Evolutionary conservation across 2,113 vertebrate species (phyloP), one percentile per base, ranked within the genome.

Genomic region (Puffinus mauretanicus): DNA sequence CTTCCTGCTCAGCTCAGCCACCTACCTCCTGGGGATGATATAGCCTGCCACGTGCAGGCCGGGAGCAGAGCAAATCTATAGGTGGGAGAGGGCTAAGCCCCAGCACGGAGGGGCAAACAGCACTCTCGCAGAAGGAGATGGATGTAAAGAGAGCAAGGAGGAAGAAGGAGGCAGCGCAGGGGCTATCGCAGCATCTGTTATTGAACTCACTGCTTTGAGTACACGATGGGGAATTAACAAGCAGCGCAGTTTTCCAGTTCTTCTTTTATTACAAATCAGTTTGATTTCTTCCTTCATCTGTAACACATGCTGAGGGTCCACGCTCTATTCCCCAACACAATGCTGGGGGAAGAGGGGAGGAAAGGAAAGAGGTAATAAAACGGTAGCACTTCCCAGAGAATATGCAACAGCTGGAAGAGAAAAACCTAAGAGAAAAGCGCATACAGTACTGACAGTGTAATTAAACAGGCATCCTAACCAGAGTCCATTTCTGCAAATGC

Each of bases 1-100:
- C 20, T 58, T 51, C 57, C 47, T 3, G 7, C 32, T 21, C 34
- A 2, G 2, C 54, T 64, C 44, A 55, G 64, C 13, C 34, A 42
- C 17, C 26, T 10, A 46, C 3, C 9, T 76, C 26, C 44, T 20
- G 24, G 30, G 49, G 38, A 55, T 1, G 4, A 21, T 20, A 29
- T 0, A 66, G n/a, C 10, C 32, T 85, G 27, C 19, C 21, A 38
- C 0, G 7, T 21, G 20, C 19, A 42, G 7, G 40, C 38, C 0
- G 0, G 47, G 7, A 80, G 58, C 27, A 57, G 34, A 70, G 40
- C 25, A 76, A 47, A 86, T 17, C 26, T 42, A 42, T 4, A 38
- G 58, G 13, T 27, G 14, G 12, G 49, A 83, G 44, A 58, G 55
- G 52, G 47, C 21, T 70, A 32, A 71, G 32, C 4, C 36, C 51